Percentiles rank a stretch among this genome's conserved stretches.
These are phyloP conservation scores for Heliconius congener DNA, from an alignment of 1,140 invertebrate genomes.

Conservation along the genomic window DNA sequence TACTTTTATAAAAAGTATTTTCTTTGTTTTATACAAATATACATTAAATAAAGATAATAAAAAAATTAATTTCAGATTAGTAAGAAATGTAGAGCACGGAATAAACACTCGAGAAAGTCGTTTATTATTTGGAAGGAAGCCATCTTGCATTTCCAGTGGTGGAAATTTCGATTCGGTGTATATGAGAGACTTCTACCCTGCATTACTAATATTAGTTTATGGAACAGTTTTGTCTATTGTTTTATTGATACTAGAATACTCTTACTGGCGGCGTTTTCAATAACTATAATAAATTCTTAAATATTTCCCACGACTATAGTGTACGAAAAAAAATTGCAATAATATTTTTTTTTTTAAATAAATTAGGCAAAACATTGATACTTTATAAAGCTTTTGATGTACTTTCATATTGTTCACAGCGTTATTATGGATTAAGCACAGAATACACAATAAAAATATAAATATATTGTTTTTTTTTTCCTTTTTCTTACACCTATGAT, in stretches of 20 bases:
- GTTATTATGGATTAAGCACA: too few species aligned
- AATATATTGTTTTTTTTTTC: too few species aligned
- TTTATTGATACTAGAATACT: conserved; percentile 26
- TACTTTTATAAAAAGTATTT: too few species aligned
- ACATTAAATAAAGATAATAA: too few species aligned
- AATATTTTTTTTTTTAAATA: too few species aligned
- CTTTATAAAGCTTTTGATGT: too few species aligned
- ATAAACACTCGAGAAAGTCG: conserved; percentile 79
- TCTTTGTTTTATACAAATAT: too few species aligned
- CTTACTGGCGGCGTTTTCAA: conserved; percentile 12
- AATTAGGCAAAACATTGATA: too few species aligned
- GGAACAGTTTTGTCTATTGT: conserved; percentile 54
- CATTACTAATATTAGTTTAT: conserved; percentile 64
- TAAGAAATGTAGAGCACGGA: conserved; percentile 82
- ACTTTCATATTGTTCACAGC: too few species aligned
- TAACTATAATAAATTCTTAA: neutral
- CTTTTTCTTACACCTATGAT: too few species aligned
- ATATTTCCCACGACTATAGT: neutral
- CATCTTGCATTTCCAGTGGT: conserved; percentile 74
- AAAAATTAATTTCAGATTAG: conserved; percentile 63
- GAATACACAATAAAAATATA: too few species aligned
- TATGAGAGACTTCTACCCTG: conserved; percentile 78
- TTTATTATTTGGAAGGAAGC: conserved; percentile 82
- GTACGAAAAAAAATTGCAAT: too few species aligned
- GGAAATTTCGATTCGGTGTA: conserved; percentile 81